phyloP scores from a whole-genome alignment of 2,888 invertebrate species.

The Idaea aversata region DNA sequence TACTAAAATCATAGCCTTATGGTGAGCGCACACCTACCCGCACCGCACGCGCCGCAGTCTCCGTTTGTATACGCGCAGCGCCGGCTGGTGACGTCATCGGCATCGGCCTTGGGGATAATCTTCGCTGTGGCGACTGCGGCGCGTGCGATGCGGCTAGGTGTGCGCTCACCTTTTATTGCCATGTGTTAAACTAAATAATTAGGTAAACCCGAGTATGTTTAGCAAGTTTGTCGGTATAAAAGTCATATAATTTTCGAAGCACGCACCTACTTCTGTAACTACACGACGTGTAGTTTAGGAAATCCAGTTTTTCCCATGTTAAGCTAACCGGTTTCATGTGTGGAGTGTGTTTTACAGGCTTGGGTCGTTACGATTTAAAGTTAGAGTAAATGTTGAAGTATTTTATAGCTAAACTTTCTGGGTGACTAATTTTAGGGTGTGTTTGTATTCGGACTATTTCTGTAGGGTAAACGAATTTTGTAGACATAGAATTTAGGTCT shows the following conservation, averaged over 20 bases:
- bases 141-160: no score
- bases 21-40: no score
- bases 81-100: no score
- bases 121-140: no score
- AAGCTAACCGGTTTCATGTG: not conserved
- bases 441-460: not conserved
- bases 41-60: no score
- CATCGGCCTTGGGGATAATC: no score
- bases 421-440: not conserved
- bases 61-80: no score
- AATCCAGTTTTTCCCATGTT: not conserved
- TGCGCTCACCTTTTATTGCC: no score
- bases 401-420: not conserved
- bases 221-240: not conserved
- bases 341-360: not conserved
- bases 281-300: not conserved
- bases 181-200: not conserved
- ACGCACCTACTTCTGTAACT: not conserved
- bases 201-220: not conserved
- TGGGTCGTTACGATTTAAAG: not conserved
- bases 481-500: no score
- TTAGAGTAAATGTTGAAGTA: not conserved
- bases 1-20: no score
- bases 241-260: not conserved
- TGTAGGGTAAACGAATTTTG: no score